Base-by-base conservation (phyloP, 2,113 vertebrate species). In the Phalacrocorax carbo region DNA sequence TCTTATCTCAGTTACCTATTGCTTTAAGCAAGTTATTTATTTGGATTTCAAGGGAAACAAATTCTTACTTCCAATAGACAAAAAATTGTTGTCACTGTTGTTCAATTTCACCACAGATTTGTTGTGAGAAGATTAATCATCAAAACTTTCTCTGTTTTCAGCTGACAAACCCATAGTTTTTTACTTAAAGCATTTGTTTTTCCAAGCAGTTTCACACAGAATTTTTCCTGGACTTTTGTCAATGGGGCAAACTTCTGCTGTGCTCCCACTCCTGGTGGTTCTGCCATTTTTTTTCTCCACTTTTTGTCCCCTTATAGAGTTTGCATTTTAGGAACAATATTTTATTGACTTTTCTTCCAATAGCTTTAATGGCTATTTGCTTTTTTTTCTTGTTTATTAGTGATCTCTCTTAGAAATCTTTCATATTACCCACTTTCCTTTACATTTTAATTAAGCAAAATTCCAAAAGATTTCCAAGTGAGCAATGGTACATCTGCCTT, bases 81-180 rank as follows among this genome's bases (percentile, higher is more conserved):
- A 2, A 2, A 23, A 70, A 73, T 1, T 52, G 3, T 30, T 64
- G 13, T 46, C 34, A 27, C 12, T 69, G 13, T 32, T n/a, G 23
- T 34, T 82, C 60, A 66, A 1, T 51, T 32, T 84, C 17, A 73
- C 32, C 25, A 58, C 2, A 21, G 2, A 26, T 38, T 46, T 70
- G 1, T 58, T 40, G 36, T 10, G n/a, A 57, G 12, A 68, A 22
- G 14, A 78, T 25, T 40, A 16, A 58, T 29, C 8, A 69, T 7
- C n/a, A 78, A 64, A 71, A 22, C 1, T 2, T 51, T 9, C 15
- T 42, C 12, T 7, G 1, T 18, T 80, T 92, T 49, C 62, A 57
- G 2, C 18, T 22, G 29, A 57, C 3, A 65, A 58, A 13, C 2
- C 2, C 8, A 19, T 22, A 0, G 10, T 16, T 72, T 77, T 44